Conservation (phyloP, 2,888 invertebrate species). For the Scotopteryx bipunctaria region DNA sequence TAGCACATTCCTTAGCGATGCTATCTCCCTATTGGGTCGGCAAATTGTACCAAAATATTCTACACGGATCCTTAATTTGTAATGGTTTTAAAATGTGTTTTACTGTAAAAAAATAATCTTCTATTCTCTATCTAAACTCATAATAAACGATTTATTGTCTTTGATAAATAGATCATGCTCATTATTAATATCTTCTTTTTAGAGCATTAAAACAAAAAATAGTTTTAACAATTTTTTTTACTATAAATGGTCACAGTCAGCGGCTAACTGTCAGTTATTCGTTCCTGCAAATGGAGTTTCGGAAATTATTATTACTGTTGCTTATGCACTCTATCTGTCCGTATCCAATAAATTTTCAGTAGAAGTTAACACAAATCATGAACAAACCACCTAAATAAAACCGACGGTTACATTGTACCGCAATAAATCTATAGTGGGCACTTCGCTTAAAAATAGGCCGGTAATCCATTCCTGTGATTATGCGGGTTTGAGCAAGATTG, state of each 20-base stretch:
- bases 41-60: slow-evolving; percentile 47
- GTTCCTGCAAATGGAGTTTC: too few species aligned
- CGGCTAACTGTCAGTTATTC: too few species aligned
- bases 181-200: too few species aligned
- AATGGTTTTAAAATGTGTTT: slow-evolving; percentile 40
- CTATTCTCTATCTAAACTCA: too few species aligned
- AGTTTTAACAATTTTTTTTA: too few species aligned
- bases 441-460: slow-evolving; percentile 66
- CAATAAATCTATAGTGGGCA: slow-evolving; percentile 14
- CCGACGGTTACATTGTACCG: neutral
- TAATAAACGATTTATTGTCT: too few species aligned
- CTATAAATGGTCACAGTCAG: too few species aligned
- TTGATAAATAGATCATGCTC: too few species aligned
- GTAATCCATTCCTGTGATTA: slow-evolving; percentile 77
- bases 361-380: slow-evolving; percentile 1
- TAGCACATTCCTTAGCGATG: slow-evolving; percentile 52
- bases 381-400: neutral
- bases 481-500: slow-evolving; percentile 79
- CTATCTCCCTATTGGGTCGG: slow-evolving; percentile 42
- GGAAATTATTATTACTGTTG: too few species aligned
- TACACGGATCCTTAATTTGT: slow-evolving; percentile 40
- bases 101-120: neutral
- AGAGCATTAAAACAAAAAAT: too few species aligned
- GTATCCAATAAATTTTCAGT: too few species aligned
- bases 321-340: too few species aligned